A percentile compares a stretch with the other conserved stretches of the same genome.
Conservation (phyloP, 2,113 vertebrate species). For the Pollachius pollachius region DNA sequence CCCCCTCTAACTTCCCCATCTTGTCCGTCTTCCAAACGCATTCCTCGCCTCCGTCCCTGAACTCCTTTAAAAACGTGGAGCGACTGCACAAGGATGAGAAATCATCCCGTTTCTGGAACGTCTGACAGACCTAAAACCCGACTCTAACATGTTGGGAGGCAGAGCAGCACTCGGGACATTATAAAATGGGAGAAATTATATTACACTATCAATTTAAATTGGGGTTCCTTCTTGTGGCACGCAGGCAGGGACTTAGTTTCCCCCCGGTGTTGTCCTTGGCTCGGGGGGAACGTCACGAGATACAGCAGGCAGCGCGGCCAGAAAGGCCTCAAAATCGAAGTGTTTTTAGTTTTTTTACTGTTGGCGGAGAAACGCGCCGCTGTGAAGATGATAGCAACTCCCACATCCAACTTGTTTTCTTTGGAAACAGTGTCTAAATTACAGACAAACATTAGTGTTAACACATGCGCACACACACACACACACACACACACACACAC, state of each 20-base stretch:
- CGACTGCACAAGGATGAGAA: constrained; percentile 31
- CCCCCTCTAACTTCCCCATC: constrained; percentile 18
- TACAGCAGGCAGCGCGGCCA: background rate
- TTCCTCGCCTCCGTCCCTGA: constrained; percentile 35
- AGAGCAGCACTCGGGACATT: constrained; percentile 22
- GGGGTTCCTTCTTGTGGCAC: constrained; percentile 22
- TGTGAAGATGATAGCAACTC: background rate
- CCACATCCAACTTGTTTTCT: background rate
- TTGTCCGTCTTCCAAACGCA: constrained; percentile 36
- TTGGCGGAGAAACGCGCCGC: background rate
- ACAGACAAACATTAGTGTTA: background rate
- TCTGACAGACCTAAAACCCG: background rate
- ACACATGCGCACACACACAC: constrained; percentile 9
- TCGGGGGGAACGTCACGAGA: background rate
- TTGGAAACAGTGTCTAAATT: background rate
- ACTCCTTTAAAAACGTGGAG: constrained; percentile 22
- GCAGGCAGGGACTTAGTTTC: constrained; percentile 19
- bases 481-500: constrained; percentile 16
- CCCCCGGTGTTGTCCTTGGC: constrained; percentile 33
- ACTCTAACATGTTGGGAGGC: constrained; percentile 25
- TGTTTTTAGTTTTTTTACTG: constrained; percentile 18
- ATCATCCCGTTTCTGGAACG: constrained; percentile 20
- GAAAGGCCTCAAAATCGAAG: constrained; percentile 9
- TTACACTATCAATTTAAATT: constrained; percentile 16
- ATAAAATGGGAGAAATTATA: constrained; percentile 34